These are phyloP conservation scores for Daubentonia madagascariensis DNA, from an alignment of 2,113 vertebrate species.

Conservation along the genomic window DNA sequence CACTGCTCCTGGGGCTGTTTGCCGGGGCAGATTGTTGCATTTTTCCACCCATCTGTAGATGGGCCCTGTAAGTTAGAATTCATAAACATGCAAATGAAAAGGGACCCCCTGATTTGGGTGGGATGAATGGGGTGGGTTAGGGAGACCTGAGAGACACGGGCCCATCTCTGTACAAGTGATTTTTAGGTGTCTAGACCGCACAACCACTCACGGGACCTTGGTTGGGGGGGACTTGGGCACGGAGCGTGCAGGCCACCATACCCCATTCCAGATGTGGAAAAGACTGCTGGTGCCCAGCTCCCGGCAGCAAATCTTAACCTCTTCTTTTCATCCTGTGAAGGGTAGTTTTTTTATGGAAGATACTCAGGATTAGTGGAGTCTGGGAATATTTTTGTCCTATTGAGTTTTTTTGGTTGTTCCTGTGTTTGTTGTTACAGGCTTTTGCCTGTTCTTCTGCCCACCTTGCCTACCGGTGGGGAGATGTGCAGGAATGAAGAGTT, in stretches of 20 bases:
- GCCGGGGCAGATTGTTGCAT: conserved; percentile 22
- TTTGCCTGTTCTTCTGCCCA: background rate
- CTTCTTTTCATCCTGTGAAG: background rate
- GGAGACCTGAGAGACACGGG: fast-evolving
- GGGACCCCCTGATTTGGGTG: background rate
- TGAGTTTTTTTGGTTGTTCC: background rate
- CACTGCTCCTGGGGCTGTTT: conserved; percentile 48
- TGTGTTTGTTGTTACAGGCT: background rate
- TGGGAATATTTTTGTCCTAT: background rate
- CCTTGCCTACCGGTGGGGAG: background rate
- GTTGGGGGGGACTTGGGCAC: background rate
- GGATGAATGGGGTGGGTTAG: background rate
- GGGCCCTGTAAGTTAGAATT: background rate
- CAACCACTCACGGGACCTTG: fast-evolving
- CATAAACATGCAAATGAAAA: background rate
- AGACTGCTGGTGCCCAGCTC: fast-evolving
- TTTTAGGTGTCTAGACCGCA: background rate
- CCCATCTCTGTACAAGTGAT: background rate
- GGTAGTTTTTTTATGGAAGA: background rate
- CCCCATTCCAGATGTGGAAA: background rate
- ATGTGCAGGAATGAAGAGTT: background rate
- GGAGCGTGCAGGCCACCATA: fast-evolving
- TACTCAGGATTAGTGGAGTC: background rate
- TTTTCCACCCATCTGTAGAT: background rate
- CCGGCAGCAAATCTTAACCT: background rate